Evolutionary conservation across 2,888 invertebrate genomes (phyloP).

Genomic region (Clostera curtula): DNA sequence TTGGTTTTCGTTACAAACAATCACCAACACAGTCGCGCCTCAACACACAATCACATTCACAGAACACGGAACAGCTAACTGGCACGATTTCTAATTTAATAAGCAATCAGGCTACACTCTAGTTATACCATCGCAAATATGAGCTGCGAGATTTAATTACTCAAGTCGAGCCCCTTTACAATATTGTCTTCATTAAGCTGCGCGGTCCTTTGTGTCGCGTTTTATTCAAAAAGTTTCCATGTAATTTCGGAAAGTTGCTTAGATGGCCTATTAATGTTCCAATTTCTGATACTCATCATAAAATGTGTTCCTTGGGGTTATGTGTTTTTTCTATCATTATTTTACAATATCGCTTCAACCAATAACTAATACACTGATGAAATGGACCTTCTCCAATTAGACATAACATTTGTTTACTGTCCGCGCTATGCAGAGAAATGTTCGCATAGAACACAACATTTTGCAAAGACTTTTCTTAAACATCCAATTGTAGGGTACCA

Average conservation of each 20-base stretch:
- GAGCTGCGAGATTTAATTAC: conserved; percentile 58
- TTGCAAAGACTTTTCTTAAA: no score
- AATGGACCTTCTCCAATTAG: no score
- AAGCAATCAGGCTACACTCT: conserved; percentile 33
- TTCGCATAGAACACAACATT: no score
- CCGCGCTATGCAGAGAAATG: no score
- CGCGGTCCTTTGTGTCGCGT: conserved; percentile 53
- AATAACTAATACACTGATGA: no score
- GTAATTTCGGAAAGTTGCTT: conserved; percentile 60
- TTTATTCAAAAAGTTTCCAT: conserved; percentile 68
- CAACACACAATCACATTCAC: conserved; percentile 21
- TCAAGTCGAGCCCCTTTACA: conserved; percentile 49
- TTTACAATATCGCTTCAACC: no score
- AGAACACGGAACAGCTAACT: conserved; percentile 29
- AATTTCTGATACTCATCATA: conserved; percentile 35
- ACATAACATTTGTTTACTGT: no score
- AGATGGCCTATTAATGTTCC: conserved; percentile 50
- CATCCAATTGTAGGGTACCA: no score
- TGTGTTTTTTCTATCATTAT: no score
- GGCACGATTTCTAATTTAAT: conserved; percentile 43
- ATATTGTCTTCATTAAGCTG: conserved; percentile 67
- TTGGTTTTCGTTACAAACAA: background rate
- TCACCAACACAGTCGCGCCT: conserved; percentile 5
- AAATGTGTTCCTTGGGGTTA: no score
- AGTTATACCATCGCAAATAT: conserved; percentile 27